phyloP scores from a whole-genome alignment of 2,113 vertebrate species.

The Salvelinus namaycush region DNA sequence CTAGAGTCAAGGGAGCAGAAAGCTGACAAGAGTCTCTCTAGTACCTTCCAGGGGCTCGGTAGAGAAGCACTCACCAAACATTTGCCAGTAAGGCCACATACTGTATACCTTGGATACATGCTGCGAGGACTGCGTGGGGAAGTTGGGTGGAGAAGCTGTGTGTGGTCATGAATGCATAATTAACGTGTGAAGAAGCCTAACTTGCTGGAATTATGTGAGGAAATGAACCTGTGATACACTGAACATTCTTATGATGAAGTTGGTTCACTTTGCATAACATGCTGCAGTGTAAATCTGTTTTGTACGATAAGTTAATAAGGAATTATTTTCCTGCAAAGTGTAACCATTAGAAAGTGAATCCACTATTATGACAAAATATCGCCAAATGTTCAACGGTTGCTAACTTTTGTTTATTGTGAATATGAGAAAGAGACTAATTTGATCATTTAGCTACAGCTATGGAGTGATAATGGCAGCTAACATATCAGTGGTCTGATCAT shows the following conservation, averaged over 20 bases:
- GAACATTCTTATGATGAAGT: background rate
- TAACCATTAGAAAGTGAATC: too few relatives aligned
- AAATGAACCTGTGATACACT: background rate
- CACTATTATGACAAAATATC: too few relatives aligned
- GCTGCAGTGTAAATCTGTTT: background rate
- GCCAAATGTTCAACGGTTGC: background rate
- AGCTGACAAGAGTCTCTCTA: background rate
- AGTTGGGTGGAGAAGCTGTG: background rate
- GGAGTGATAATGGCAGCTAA: background rate
- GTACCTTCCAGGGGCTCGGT: too few relatives aligned
- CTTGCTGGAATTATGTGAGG: background rate
- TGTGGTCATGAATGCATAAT: background rate
- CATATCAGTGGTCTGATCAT: background rate
- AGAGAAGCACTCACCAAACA: background rate
- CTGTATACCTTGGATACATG: too few relatives aligned
- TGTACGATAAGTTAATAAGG: background rate
- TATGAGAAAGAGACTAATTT: background rate
- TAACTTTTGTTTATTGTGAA: too few relatives aligned
- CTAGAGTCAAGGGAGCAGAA: background rate
- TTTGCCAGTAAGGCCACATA: background rate
- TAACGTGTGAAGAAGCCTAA: background rate
- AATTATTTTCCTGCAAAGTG: too few relatives aligned
- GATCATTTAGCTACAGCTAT: background rate
- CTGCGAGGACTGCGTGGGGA: background rate
- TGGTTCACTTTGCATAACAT: background rate